phyloP scores from a whole-genome alignment of 2,797 vertebrate species.

The Nannoperca australis region DNA sequence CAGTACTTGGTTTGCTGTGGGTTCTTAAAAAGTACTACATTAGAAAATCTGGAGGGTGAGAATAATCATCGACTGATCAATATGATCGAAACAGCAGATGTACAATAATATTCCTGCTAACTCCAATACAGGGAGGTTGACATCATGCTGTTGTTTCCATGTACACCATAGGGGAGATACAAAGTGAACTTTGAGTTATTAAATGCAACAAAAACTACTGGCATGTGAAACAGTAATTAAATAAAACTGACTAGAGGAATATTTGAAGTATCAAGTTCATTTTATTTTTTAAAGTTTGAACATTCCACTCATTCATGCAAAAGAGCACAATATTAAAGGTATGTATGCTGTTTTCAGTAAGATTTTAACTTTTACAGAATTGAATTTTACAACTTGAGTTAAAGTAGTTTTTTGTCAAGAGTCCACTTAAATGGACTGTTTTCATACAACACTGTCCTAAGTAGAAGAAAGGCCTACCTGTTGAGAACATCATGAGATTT shows the following conservation, averaged over 20 bases:
- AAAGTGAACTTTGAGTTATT: background rate
- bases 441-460: background rate
- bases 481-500: slow-evolving; percentile 91
- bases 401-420: too few relatives aligned
- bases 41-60: background rate
- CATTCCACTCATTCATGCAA: background rate
- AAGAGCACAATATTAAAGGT: background rate
- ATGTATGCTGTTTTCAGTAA: background rate
- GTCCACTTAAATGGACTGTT: background rate
- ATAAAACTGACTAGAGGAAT: background rate
- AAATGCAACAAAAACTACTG: background rate
- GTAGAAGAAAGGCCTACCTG: slow-evolving; percentile 82
- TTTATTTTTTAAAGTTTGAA: background rate
- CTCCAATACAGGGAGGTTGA: background rate
- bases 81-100: background rate
- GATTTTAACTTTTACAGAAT: background rate
- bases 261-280: background rate
- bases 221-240: background rate
- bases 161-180: background rate
- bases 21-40: background rate
- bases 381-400: background rate
- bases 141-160: background rate
- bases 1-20: background rate
- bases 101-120: background rate
- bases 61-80: background rate